Evolutionary conservation across 30 jellyfish, hydroid and myxozoan genomes (phyloP).

Genomic region (Catostylus mosaicus): DNA sequence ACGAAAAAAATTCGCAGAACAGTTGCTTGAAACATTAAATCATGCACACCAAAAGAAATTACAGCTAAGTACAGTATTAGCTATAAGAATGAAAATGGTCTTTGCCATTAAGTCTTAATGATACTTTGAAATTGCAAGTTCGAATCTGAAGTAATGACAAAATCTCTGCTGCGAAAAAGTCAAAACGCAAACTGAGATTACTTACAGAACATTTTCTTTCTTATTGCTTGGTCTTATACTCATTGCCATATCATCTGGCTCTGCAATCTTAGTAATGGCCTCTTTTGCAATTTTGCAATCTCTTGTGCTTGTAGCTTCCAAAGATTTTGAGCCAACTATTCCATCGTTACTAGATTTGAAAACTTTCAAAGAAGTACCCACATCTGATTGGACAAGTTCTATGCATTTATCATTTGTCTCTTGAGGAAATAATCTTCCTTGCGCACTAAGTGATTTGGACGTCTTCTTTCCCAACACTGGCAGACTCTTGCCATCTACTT

Average conservation of each 20-base stretch:
- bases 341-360: conserved; percentile 56
- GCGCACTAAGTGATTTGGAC: conserved; percentile 68
- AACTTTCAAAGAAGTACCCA: conserved; percentile 60
- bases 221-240: conserved; percentile 89
- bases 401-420: conserved; percentile 15
- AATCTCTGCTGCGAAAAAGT: too few species aligned
- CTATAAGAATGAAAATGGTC: too few species aligned
- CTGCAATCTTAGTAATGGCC: conserved; percentile 49
- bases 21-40: too few species aligned
- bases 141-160: too few species aligned
- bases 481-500: conserved; percentile 64
- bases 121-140: too few species aligned
- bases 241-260: conserved; percentile 87
- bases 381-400: conserved; percentile 11
- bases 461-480: conserved; percentile 56
- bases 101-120: too few species aligned
- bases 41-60: too few species aligned
- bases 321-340: conserved; percentile 2
- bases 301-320: conserved; percentile 9
- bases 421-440: conserved; percentile 51
- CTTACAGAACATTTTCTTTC: conserved; percentile 72
- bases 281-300: conserved; percentile 43
- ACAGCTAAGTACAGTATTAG: too few species aligned
- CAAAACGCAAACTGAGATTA: background rate
- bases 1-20: too few species aligned